Conservation (phyloP, 2,888 invertebrate genomes). For the Entomobrya proxima region DNA sequence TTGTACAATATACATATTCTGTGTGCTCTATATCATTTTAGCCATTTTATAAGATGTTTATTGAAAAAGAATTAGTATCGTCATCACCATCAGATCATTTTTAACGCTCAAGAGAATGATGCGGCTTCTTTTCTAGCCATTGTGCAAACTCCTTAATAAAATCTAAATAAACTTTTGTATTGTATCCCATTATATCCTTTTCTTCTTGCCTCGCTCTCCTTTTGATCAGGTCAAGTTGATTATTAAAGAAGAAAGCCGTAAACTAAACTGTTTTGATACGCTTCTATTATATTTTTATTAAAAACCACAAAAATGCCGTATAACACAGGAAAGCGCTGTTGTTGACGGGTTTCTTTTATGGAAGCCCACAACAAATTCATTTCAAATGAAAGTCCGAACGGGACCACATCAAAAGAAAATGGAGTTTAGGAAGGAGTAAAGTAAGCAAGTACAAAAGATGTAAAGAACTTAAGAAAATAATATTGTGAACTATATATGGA, state of each 20-base stretch:
- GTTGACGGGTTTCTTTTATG: neutral
- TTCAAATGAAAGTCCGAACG: neutral
- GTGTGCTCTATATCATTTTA: too few species aligned
- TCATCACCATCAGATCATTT: too few species aligned
- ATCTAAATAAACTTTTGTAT: slow-evolving; percentile 31
- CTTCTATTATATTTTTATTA: too few species aligned
- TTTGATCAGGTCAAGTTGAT: neutral
- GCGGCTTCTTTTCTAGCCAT: slow-evolving; percentile 11
- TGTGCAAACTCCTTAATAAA: neutral
- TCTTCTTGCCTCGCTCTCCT: neutral
- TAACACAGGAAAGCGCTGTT: neutral
- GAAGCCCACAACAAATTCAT: neutral
- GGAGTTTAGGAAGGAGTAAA: neutral
- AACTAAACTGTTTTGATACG: slow-evolving; percentile 13
- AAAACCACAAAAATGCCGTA: slow-evolving; percentile 3
- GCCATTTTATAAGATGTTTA: too few species aligned
- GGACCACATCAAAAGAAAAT: neutral
- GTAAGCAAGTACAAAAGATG: neutral
- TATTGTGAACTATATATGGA: neutral
- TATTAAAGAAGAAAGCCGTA: neutral
- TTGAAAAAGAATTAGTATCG: too few species aligned
- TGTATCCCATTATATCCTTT: neutral
- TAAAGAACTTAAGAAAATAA: neutral
- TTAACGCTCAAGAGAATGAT: neutral
- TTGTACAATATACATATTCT: too few species aligned